Percentiles rank a stretch among this genome's conserved stretches.
These are phyloP conservation scores for Sclerurus mexicanus DNA, from an alignment of 2,113 vertebrate species.

Conservation along the genomic window DNA sequence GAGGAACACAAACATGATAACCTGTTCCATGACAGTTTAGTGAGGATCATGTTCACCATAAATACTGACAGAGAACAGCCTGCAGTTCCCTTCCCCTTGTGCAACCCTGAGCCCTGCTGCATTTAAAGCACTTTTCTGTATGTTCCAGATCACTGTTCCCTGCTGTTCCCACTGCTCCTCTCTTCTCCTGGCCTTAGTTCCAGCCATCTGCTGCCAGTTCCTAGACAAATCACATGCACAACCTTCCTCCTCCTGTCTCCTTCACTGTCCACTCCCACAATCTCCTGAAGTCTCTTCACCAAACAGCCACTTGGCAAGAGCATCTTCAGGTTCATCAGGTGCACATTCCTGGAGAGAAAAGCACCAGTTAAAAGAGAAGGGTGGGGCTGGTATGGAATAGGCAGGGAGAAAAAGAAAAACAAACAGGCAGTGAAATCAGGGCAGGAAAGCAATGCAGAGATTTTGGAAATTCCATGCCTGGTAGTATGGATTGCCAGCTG, in stretches of 20 bases:
- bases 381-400: background rate
- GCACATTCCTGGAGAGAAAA: constrained; percentile 43
- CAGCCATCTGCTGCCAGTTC: background rate
- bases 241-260: background rate
- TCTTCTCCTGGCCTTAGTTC: background rate
- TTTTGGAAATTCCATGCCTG: background rate
- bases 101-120: background rate
- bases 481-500: background rate
- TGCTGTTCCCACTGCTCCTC: background rate
- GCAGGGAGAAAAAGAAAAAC: background rate
- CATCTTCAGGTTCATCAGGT: constrained; percentile 30
- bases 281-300: background rate
- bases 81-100: background rate
- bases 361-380: background rate
- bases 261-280: background rate
- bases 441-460: background rate
- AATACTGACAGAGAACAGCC: background rate
- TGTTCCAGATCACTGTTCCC: background rate
- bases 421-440: background rate
- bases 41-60: background rate
- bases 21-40: background rate
- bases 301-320: background rate
- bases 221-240: background rate
- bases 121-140: background rate
- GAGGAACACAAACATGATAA: background rate